Evolutionary conservation across 2,797 vertebrate genomes (phyloP).

Genomic region (Tenualosa thibaudeaui): DNA sequence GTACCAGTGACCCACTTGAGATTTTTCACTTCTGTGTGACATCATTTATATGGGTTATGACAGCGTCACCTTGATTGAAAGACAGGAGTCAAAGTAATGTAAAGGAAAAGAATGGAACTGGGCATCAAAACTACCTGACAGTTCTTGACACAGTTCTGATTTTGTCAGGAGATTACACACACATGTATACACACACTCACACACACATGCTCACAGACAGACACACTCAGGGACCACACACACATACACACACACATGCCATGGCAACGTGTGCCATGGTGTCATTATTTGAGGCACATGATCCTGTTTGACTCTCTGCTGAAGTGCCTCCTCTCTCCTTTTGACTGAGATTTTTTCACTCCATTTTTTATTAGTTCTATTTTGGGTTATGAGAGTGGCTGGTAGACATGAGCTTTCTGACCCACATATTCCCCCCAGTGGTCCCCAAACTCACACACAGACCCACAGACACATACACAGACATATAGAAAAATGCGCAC

Average conservation of each 20-base stretch:
- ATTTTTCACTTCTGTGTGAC: neutral
- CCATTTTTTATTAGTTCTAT: slow-evolving; percentile 61
- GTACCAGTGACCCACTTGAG: neutral
- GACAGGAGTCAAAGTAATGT: neutral
- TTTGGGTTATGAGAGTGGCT: slow-evolving; percentile 44
- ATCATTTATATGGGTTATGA: neutral
- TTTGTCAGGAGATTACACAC: neutral
- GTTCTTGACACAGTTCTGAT: neutral
- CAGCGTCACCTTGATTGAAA: neutral
- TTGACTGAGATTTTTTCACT: slow-evolving; percentile 38
- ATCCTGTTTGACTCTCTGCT: slow-evolving; percentile 33
- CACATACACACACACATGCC: neutral
- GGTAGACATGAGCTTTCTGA: slow-evolving; percentile 44
- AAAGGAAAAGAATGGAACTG: neutral
- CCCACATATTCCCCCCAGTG: slow-evolving; percentile 48
- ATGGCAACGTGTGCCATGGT: neutral
- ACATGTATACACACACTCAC: neutral
- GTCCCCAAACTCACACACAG: neutral
- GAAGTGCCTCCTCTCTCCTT: slow-evolving; percentile 26
- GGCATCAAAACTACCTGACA: no score
- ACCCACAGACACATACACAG: neutral
- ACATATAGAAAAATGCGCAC: neutral
- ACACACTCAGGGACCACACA: neutral
- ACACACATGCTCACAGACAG: no score
- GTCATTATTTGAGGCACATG: neutral